Evolutionary conservation across 1,140 invertebrate genomes (phyloP).

Genomic region (Leptinotarsa defecta): DNA sequence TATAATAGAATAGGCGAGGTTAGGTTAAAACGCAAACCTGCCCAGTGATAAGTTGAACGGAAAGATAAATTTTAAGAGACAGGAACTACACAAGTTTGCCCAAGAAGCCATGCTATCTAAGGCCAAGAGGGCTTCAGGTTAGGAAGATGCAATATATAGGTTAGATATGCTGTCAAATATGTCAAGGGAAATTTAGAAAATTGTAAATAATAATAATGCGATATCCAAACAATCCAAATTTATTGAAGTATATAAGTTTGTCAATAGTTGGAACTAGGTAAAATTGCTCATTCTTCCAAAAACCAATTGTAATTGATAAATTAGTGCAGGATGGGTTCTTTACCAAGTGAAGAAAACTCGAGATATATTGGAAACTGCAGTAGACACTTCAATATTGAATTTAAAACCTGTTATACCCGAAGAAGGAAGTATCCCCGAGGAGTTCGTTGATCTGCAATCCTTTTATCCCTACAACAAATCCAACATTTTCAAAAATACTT

Average conservation of each 20-base stretch:
- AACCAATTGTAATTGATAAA: constrained; percentile 25
- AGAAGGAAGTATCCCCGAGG: constrained; percentile 30
- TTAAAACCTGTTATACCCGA: constrained; percentile 33
- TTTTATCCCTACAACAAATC: constrained; percentile 30
- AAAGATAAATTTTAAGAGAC: too few relatives aligned
- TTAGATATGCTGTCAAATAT: too few relatives aligned
- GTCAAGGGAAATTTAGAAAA: background rate
- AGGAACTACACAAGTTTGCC: too few relatives aligned
- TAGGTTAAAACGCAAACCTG: too few relatives aligned
- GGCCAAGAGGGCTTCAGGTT: too few relatives aligned
- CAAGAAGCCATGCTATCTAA: too few relatives aligned
- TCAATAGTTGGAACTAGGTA: constrained; percentile 47
- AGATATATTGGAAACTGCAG: constrained; percentile 46
- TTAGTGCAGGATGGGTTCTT: constrained; percentile 48
- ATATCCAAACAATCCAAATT: constrained; percentile 9
- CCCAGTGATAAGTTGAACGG: too few relatives aligned
- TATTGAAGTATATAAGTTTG: constrained; percentile 33
- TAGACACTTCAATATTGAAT: constrained; percentile 50
- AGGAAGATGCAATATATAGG: too few relatives aligned
- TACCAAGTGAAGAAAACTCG: constrained; percentile 49
- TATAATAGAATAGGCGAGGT: too few relatives aligned
- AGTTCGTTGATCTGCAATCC: constrained; percentile 37
- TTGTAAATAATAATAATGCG: constrained; percentile 1
- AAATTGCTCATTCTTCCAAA: background rate
- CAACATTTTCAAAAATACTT: constrained; percentile 35